phyloP scores from a whole-genome alignment of 2,113 vertebrate genomes.

The Vidua chalybeata region DNA sequence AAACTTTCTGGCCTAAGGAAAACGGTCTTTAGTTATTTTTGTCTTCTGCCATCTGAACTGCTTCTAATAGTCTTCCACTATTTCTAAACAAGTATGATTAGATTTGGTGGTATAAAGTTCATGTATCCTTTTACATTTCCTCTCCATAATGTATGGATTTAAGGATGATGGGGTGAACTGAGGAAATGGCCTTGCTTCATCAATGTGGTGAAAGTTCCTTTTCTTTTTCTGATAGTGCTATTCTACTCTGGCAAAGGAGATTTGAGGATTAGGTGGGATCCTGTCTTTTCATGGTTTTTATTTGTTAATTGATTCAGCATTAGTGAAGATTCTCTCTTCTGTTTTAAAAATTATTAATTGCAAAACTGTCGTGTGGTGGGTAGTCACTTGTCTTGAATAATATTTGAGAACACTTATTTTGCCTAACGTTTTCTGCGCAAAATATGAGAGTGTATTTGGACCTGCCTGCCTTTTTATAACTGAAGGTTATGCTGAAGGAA shows the following conservation, averaged over 20 bases:
- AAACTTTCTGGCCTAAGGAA: not conserved
- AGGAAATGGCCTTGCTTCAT: accelerated
- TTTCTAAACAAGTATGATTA: not conserved
- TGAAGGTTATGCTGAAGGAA: not conserved
- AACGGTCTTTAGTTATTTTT: not conserved
- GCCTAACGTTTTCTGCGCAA: not conserved
- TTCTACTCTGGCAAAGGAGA: not conserved
- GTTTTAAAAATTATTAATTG: not conserved
- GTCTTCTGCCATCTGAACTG: not conserved
- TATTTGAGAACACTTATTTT: not conserved
- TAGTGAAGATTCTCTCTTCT: not conserved
- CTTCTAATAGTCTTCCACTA: not conserved
- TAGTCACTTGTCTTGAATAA: not conserved
- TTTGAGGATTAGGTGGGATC: not conserved
- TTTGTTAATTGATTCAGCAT: not conserved
- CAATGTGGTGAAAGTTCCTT: not conserved
- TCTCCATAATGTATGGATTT: not conserved
- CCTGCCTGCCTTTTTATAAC: not conserved
- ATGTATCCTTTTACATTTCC: not conserved
- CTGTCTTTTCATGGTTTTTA: not conserved
- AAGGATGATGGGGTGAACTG: not conserved
- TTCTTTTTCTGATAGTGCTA: not conserved
- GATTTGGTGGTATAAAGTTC: not conserved
- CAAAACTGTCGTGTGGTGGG: not conserved
- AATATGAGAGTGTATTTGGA: not conserved